phyloP scores from a whole-genome alignment of 2,113 vertebrate species.

The Corythaixoides concolor region DNA sequence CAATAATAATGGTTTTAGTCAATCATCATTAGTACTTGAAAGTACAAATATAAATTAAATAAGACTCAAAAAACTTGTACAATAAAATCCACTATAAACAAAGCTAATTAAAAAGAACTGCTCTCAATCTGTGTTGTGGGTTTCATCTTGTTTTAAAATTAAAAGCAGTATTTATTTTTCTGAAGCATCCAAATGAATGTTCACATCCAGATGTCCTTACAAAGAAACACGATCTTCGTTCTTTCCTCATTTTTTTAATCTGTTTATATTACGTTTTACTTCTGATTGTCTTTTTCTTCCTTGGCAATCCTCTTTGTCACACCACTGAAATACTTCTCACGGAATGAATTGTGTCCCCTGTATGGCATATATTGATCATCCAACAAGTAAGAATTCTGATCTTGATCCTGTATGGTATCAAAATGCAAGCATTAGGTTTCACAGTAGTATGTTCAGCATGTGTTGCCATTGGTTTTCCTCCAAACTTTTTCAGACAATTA shows the following conservation, averaged over 20 bases:
- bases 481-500: not conserved
- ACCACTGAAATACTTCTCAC: constrained; percentile 97
- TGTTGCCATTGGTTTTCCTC: not conserved
- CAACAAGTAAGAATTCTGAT: constrained; percentile 73
- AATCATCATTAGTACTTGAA: constrained; percentile 69
- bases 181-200: constrained; percentile 53
- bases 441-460: fast-evolving
- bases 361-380: constrained; percentile 81
- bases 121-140: constrained; percentile 61
- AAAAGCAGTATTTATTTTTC: constrained; percentile 68
- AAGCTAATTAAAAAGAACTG: constrained; percentile 72
- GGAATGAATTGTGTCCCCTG: constrained; percentile 95
- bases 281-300: constrained; percentile 77
- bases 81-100: constrained; percentile 73
- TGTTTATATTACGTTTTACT: constrained; percentile 60
- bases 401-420: constrained; percentile 78
- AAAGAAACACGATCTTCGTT: constrained; percentile 53
- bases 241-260: constrained; percentile 47
- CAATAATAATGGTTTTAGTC: constrained; percentile 67
- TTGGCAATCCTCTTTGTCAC: constrained; percentile 87
- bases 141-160: constrained; percentile 62
- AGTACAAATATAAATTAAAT: constrained; percentile 78
- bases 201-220: constrained; percentile 60
- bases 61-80: constrained; percentile 70
- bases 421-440: constrained; percentile 33